phyloP scores from a whole-genome alignment of 2,888 invertebrate species.

The Lithophane socia region DNA sequence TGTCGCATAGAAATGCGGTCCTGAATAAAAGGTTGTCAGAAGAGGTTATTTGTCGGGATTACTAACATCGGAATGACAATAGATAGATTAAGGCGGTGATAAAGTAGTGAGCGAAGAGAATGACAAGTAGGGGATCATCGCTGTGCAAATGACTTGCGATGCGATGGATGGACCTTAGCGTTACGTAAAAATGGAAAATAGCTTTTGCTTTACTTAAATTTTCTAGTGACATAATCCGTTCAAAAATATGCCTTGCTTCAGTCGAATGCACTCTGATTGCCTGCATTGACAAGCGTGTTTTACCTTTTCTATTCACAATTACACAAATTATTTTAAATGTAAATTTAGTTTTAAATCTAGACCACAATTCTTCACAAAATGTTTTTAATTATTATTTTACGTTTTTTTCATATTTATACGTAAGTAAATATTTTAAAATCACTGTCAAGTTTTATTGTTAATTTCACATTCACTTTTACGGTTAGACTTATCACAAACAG shows the following conservation, averaged over 20 bases:
- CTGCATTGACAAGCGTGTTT: not conserved
- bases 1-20: constrained; percentile 25
- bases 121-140: constrained; percentile 65
- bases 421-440: constrained; percentile 31
- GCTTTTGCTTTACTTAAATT: not conserved
- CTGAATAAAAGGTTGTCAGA: constrained; percentile 45
- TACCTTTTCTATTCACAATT: constrained; percentile 28
- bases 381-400: not conserved
- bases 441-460: constrained; percentile 51
- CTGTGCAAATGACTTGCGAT: constrained; percentile 51
- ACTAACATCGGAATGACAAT: constrained; percentile 53
- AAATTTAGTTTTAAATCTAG: constrained; percentile 28
- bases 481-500: constrained; percentile 50
- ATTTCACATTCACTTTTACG: constrained; percentile 58
- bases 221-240: constrained; percentile 1
- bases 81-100: constrained; percentile 62
- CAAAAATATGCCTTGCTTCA: not conserved
- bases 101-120: constrained; percentile 62
- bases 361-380: constrained; percentile 19
- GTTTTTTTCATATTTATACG: not conserved
- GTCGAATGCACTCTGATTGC: not conserved
- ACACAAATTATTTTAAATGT: not conserved
- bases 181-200: constrained; percentile 47
- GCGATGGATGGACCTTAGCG: constrained; percentile 33
- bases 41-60: constrained; percentile 47